phyloP scores from a whole-genome alignment of 2,113 vertebrate genomes.

The Catharus bicknelli region DNA sequence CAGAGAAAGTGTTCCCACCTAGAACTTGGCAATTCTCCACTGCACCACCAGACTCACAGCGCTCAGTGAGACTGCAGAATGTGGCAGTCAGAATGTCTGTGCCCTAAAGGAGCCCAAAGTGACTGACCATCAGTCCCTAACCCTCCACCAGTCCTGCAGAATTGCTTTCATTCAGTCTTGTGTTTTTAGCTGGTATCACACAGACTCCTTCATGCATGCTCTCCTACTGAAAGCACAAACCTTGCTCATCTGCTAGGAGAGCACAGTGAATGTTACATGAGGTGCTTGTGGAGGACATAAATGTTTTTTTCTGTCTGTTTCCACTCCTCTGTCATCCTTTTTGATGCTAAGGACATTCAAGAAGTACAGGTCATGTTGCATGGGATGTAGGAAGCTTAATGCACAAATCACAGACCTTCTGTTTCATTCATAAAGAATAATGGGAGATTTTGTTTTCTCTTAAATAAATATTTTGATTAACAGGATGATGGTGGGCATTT shows the following conservation, averaged over 20 bases:
- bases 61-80: background rate
- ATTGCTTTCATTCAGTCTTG: background rate
- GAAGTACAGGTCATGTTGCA: background rate
- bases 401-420: background rate
- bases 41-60: accelerated
- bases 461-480: conserved; percentile 8
- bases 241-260: conserved; percentile 7
- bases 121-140: background rate
- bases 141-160: background rate
- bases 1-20: background rate
- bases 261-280: background rate
- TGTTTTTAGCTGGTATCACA: background rate
- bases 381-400: background rate
- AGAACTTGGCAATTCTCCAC: background rate
- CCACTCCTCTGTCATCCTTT: background rate
- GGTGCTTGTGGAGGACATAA: conserved; percentile 18
- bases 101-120: background rate
- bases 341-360: background rate
- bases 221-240: background rate
- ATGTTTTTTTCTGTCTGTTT: conserved; percentile 6
- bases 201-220: background rate
- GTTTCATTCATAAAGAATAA: background rate
- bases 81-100: background rate
- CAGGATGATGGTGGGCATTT: background rate
- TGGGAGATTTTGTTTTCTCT: conserved; percentile 1